A percentile compares a stretch with the other conserved stretches of the same genome.
Conservation (phyloP, 53 echinoderm and acorn worm genomes). For the Astropecten irregularis region DNA sequence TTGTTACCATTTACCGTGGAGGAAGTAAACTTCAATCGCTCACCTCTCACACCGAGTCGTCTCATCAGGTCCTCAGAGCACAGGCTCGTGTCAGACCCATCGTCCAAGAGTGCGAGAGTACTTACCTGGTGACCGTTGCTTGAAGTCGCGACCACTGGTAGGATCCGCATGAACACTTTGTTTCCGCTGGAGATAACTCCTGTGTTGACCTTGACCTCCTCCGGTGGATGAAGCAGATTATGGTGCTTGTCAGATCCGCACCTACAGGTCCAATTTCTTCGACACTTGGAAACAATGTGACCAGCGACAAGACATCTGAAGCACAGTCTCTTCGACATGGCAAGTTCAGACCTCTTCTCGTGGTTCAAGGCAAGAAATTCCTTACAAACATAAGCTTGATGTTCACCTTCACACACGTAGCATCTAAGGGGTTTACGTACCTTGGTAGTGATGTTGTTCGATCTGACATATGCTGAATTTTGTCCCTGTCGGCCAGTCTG, state of each 20-base stretch:
- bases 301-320: conserved; percentile 55
- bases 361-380: conserved; percentile 34
- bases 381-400: conserved; percentile 40
- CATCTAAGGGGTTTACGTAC: conserved; percentile 29
- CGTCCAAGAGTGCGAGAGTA: conserved; percentile 56
- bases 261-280: conserved; percentile 48
- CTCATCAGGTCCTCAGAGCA: conserved; percentile 50
- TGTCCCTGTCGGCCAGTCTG: not conserved
- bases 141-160: conserved; percentile 45
- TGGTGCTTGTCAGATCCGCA: conserved; percentile 55
- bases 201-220: conserved; percentile 20
- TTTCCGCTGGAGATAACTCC: conserved; percentile 56
- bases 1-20: conserved; percentile 49
- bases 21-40: conserved; percentile 46
- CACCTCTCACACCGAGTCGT: conserved; percentile 44
- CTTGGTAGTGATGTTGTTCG: conserved; percentile 52
- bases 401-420: conserved; percentile 42
- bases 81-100: conserved; percentile 61
- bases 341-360: conserved; percentile 31
- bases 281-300: conserved; percentile 34
- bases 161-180: conserved; percentile 59
- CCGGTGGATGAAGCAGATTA: conserved; percentile 35
- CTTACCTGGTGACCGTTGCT: conserved; percentile 56
- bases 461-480: conserved; percentile 22
- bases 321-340: conserved; percentile 47